A percentile compares a stretch with the other conserved stretches of the same genome.
Conservation (phyloP, 2,888 invertebrate genomes). For the Myopa tessellatipennis region DNA sequence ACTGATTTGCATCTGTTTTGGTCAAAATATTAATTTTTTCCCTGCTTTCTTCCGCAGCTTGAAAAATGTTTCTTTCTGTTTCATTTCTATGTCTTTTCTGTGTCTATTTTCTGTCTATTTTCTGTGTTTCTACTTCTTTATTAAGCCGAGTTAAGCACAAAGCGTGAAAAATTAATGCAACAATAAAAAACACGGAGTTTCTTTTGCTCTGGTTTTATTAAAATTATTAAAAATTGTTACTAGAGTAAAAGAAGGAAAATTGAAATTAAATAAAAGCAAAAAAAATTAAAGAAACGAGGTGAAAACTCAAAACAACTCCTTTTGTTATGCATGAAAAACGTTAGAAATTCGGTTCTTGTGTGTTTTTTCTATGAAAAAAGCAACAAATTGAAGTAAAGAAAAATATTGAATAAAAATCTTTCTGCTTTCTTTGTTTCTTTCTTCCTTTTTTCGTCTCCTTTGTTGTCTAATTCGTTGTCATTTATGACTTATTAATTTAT, state of each 20-base stretch:
- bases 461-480: neutral
- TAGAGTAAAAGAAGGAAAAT: slow-evolving; percentile 25
- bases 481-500: neutral
- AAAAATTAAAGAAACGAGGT: slow-evolving; percentile 8
- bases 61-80: neutral
- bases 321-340: slow-evolving; percentile 12
- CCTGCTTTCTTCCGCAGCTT: neutral
- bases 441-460: neutral
- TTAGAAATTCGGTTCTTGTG: neutral
- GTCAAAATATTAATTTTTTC: neutral
- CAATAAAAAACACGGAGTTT: too few species aligned
- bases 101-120: too few species aligned
- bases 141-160: too few species aligned
- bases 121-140: too few species aligned
- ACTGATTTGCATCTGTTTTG: neutral
- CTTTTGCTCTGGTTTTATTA: neutral
- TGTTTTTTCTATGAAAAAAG: neutral
- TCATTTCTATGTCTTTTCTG: too few species aligned
- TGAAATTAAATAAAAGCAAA: slow-evolving; percentile 16
- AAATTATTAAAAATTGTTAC: neutral
- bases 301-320: neutral
- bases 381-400: neutral
- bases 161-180: too few species aligned
- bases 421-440: neutral
- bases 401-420: neutral